phyloP scores from a whole-genome alignment of 2,113 vertebrate species.

The Fulica atra region DNA sequence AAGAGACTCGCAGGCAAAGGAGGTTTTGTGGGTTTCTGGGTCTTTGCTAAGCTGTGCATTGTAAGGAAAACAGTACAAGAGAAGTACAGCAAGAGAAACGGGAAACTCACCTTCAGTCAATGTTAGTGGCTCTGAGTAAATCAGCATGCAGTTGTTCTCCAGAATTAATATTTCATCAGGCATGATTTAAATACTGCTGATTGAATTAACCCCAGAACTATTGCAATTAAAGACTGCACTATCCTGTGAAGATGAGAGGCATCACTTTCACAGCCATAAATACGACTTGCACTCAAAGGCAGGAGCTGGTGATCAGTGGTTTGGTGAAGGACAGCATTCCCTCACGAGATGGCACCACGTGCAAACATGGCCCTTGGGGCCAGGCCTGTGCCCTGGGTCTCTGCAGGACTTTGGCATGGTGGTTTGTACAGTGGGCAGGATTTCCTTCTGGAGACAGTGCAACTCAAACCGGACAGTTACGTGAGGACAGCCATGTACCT shows the following conservation, averaged over 20 bases:
- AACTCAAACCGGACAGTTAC: fast-evolving
- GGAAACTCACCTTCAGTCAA: not conserved
- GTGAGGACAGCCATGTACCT: not conserved
- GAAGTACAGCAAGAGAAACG: not conserved
- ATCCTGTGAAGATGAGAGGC: fast-evolving
- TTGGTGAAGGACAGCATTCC: not conserved
- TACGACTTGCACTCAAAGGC: fast-evolving
- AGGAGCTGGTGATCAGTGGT: not conserved
- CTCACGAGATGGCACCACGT: not conserved
- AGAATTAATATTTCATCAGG: not conserved
- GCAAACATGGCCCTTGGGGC: not conserved
- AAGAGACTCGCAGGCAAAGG: fast-evolving
- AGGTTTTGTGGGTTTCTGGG: not conserved
- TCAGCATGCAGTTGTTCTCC: not conserved
- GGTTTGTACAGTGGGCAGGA: no score
- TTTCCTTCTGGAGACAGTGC: not conserved
- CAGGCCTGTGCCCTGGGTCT: not conserved
- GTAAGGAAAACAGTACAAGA: not conserved
- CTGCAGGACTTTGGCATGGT: not conserved
- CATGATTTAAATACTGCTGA: not conserved
- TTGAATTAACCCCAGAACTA: not conserved
- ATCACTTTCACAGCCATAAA: not conserved
- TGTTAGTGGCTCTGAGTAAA: not conserved
- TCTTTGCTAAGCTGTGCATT: not conserved
- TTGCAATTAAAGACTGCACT: not conserved